Base-by-base conservation (phyloP, 2,888 invertebrate genomes). In the Epistrophella euchroma region DNA sequence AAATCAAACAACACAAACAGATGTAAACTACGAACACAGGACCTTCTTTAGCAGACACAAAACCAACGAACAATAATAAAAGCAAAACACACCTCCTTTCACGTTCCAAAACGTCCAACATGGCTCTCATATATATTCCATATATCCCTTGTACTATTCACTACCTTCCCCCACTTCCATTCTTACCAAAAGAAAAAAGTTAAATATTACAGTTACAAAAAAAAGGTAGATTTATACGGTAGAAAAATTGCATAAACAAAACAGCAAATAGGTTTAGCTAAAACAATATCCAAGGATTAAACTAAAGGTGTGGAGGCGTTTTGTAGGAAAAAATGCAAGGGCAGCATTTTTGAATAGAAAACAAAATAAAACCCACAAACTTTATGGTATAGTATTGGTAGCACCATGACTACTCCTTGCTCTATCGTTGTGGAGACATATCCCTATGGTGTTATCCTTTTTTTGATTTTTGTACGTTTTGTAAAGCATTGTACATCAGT, bases 201-300 rank as follows among this genome's bases (percentile, higher is more conserved):
- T 11, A 72, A 19, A 60, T 15, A 7, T 1, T 7, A 25, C 6
- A 19, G 25, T 9, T 43, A 43, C 4, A 45, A 45, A 37, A 45
- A 68, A 13, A 32, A 60, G 55, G 25, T 52, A 17, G 74, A 83
- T 70, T 83, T 79, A 83, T 79, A 47, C 64, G 9, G 52, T 64
- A 58, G 73, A 66, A 74, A 84, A 74, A 79, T 75, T 64, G 79
- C 74, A 79, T 79, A 74, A 71, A 74, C 75, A 71, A 71, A 79
- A 79, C 64, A 28, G 71, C 75, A 80, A 80, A 80, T 76, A 68
- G 75, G 80, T 76, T 85, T 80, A 73, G 66, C 80, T 80, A 85
- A 85, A 85, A 85, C 84, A 85, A 85, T 80, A 76, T 76, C 79
- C 71, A 60, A 60, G 84, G 84, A 85, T 80, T 76, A 76, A 68